Evolutionary conservation across 2,797 vertebrate genomes (phyloP).

Genomic region (Acrossocheilus wenchowensis): DNA sequence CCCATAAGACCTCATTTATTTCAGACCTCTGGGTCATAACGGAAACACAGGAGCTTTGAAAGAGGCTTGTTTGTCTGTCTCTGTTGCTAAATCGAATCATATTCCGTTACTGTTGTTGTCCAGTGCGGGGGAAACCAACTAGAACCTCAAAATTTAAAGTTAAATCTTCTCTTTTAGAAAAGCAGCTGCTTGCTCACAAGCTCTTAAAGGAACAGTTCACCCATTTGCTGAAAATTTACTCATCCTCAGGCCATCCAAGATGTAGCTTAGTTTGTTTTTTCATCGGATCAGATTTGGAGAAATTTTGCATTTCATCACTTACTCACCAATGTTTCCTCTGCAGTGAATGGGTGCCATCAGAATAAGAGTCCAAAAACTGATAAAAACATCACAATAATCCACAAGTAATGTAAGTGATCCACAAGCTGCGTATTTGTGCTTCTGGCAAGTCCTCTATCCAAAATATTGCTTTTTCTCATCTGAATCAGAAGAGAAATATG

Average conservation of each 20-base stretch:
- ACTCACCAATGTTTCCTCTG: background rate
- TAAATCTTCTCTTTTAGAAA: background rate
- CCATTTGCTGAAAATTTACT: background rate
- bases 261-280: background rate
- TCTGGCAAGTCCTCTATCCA: background rate
- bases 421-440: background rate
- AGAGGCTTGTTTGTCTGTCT: conserved; percentile 30
- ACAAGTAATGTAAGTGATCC: background rate
- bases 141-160: background rate
- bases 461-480: background rate
- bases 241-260: background rate
- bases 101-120: background rate
- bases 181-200: background rate
- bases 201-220: background rate
- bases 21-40: conserved; percentile 33
- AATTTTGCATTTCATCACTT: background rate
- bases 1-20: conserved; percentile 44
- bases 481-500: background rate
- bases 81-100: background rate
- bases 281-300: background rate
- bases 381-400: background rate
- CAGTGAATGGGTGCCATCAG: background rate
- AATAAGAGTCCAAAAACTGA: background rate
- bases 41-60: conserved; percentile 24
- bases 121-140: background rate